Evolutionary conservation across 2,888 invertebrate genomes (phyloP), one percentile per base, ranked within the genome.

Genomic region (Polymixis flavicincta): DNA sequence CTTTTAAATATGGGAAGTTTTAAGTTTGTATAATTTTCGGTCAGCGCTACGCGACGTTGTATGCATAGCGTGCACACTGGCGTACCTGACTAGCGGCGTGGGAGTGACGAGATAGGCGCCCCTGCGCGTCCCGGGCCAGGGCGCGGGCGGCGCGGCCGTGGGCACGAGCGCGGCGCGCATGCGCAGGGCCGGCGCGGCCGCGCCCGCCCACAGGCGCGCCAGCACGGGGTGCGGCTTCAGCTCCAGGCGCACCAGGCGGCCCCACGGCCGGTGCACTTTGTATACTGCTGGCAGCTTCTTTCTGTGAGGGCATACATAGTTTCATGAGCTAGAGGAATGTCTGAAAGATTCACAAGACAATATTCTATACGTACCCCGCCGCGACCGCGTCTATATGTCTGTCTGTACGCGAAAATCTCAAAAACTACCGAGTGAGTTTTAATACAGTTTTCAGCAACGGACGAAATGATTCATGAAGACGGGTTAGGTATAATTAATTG

Each of bases 171-270:
- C 96, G 3, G 98, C 96, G 65, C 98, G 97, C 96, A 99, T 98
- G 68, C 97, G 97, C 84, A 99, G 94, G 0, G 96, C 97, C 87
- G 98, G 97, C 52, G 97, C 97, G 28, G 97, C 97, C 0, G 98
- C 98, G 19, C 97, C 97, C 59, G 97, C 96, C 92, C 98, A 98
- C 74, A 99, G 92, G 80, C 96, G 97, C 32, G 97, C 95, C 70
- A 99, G 92, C 61, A 97, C 94, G 0, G 99, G 99, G 96, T 99
- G 99, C 48, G 99, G 98, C 96, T 99, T 98, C 61, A 98, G 97
- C 93, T 98, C 98, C 90, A 98, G 97, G 80, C 97, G 97, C 9
- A 98, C 95, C 60, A 97, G 77, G 2, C 97, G 96, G 0, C 97
- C 97, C 91, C 97, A 97, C 70, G 97, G 97, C 0, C 98, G 97